Percentiles rank a stretch among this genome's conserved stretches.
Conservation (phyloP, 2,797 vertebrate genomes). For the Sarcoramphus papa region DNA sequence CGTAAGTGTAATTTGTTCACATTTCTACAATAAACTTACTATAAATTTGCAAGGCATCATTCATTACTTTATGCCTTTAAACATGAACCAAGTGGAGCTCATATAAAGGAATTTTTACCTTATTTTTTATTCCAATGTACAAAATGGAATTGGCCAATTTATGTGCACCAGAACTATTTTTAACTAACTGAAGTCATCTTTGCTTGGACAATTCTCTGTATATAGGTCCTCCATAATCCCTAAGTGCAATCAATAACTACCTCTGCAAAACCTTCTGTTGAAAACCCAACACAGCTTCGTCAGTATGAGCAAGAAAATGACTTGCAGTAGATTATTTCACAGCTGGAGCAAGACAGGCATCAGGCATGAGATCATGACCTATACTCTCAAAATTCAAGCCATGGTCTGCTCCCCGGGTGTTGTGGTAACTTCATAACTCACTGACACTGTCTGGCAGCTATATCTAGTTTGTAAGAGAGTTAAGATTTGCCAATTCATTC, state of each 20-base stretch:
- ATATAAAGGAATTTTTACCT: neutral
- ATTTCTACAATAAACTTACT: neutral
- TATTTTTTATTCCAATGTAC: neutral
- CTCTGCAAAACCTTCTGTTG: neutral
- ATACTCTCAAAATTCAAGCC: neutral
- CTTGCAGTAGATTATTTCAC: neutral
- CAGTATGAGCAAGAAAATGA: neutral
- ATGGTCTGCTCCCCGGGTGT: neutral
- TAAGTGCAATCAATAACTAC: neutral
- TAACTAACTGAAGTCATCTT: neutral
- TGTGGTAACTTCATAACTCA: neutral
- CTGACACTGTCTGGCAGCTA: neutral
- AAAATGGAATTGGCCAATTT: neutral
- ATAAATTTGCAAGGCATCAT: neutral
- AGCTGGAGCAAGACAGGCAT: neutral
- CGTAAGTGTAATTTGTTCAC: neutral
- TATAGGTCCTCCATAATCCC: neutral
- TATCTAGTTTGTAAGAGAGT: neutral
- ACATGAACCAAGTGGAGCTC: neutral
- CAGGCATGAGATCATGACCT: fast-evolving
- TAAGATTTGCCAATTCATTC: neutral
- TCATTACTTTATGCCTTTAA: neutral
- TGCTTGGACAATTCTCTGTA: neutral
- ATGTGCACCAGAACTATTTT: neutral
- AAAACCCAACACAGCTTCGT: fast-evolving